Conservation (phyloP, 1,140 invertebrate genomes). For the Oscheius sp. region DNA sequence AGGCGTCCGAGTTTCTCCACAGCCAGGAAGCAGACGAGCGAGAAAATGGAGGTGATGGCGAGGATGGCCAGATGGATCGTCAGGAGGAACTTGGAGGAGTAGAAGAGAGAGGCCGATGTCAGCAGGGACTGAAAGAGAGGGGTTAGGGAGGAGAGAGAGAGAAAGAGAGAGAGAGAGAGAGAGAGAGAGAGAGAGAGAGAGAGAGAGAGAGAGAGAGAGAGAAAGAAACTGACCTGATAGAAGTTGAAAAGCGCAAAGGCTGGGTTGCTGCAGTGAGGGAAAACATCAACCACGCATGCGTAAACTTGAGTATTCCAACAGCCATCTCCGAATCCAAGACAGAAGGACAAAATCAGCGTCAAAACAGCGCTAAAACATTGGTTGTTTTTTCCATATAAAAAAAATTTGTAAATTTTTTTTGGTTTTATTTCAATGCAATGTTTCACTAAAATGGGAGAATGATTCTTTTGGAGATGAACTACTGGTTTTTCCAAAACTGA, state of each 20-base stretch:
- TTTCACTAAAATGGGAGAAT: too few species aligned
- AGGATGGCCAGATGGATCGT: neutral
- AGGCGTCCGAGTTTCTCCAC: neutral
- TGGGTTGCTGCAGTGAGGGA: slow-evolving; percentile 78
- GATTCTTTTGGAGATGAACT: too few species aligned
- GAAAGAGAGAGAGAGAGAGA: too few species aligned
- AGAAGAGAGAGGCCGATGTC: neutral
- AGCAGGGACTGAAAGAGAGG: neutral
- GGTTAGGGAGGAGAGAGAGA: neutral
- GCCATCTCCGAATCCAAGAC: slow-evolving; percentile 76
- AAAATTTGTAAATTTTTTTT: too few species aligned
- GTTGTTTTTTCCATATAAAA: too few species aligned
- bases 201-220: too few species aligned
- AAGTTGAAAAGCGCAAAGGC: slow-evolving; percentile 96
- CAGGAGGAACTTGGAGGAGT: neutral
- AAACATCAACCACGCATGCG: slow-evolving; percentile 81
- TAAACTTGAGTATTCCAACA: slow-evolving; percentile 71
- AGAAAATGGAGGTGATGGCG: neutral
- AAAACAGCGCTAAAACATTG: slow-evolving; percentile 67
- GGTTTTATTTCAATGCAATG: too few species aligned
- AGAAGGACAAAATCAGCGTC: slow-evolving; percentile 82
- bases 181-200: too few species aligned
- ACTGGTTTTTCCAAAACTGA: too few species aligned
- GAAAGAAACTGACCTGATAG: slow-evolving; percentile 70
- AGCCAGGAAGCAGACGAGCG: neutral